Base-by-base conservation (phyloP, 2,888 invertebrate genomes). In the Muschampia plurimacula region DNA sequence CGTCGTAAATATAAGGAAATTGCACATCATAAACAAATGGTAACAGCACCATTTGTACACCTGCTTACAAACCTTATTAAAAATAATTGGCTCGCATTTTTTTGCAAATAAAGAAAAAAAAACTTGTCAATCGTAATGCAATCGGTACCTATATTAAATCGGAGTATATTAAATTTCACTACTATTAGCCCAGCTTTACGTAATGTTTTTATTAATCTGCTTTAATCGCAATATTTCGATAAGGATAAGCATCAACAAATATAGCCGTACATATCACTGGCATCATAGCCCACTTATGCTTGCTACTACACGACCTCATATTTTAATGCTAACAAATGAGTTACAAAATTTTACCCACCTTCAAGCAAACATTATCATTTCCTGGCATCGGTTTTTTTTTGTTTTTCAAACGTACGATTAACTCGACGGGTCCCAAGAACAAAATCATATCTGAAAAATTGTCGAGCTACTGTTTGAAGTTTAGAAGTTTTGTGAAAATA, bases 211-310 rank as follows among this genome's bases (percentile, higher is more conserved):
- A 57, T 12, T 57, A 57, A 57, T 57, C 57, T 57, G 28, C 28
- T 57, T 57, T 57, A 57, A 57, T 57, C 57, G 57, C 28, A 57
- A 57, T 57, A 57, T 28, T 6, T 10, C 57, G 57, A 57, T 57
- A 57, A 57, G 28, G 57, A 28, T 32, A 57, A 57, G 57, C 28
- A 57, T 57, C 57, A 41, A 22, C 57, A 57, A 57, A 57, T 57
- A 57, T 22, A 55, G 5, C 9, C 22, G 22, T 22, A 22, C 55
- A 55, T 55, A 55, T 55, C 55, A 57, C 12, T 13, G 28, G 57
- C 57, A 57, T 57, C 57, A 57, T 6, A 32, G 28, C 28, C 55
- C 10, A 55, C 55, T 55, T 22, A 22, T 55, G 7, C 41, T 1
- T 41, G 6, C 32, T 32, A 32, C 32, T 32, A 32, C 32, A 4